Conservation (phyloP, 2,888 invertebrate species). For the Lobophora halterata region DNA sequence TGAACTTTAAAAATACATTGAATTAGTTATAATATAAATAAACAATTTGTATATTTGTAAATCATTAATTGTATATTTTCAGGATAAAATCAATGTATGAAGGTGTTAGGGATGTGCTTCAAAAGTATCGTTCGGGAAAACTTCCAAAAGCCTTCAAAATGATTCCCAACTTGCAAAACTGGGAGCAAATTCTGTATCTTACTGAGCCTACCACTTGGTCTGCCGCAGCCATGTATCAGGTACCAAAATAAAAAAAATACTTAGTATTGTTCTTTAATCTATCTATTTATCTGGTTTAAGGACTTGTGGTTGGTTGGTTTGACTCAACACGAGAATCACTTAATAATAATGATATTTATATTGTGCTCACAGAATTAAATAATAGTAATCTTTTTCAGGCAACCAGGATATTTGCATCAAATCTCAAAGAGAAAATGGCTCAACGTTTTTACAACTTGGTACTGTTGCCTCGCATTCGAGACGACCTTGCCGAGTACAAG, state of each 20-base stretch:
- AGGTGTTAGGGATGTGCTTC: slow-evolving; percentile 92
- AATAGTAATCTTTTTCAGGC: slow-evolving; percentile 82
- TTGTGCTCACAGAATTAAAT: not conserved
- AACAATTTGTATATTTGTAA: not conserved
- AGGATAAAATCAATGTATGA: slow-evolving; percentile 92
- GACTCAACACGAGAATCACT: no score
- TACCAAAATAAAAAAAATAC: no score
- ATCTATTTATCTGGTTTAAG: no score
- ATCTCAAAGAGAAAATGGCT: slow-evolving; percentile 97
- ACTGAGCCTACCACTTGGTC: slow-evolving; percentile 98
- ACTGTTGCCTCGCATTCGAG: slow-evolving; percentile 94
- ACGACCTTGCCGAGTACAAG: slow-evolving; percentile 97
- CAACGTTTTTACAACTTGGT: slow-evolving; percentile 96
- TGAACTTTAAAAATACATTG: no score
- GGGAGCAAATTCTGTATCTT: slow-evolving; percentile 94
- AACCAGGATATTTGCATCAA: slow-evolving; percentile 97
- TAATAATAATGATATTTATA: slow-evolving; percentile 5
- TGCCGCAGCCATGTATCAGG: slow-evolving; percentile 97
- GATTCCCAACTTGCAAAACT: slow-evolving; percentile 94
- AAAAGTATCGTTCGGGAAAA: slow-evolving; percentile 96
- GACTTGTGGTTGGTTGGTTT: no score
- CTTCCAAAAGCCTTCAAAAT: slow-evolving; percentile 99
- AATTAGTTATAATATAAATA: not conserved
- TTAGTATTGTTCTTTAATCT: no score
- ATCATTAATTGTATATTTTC: slow-evolving; percentile 29